Base-by-base conservation (phyloP, 92 coral and sea anemone species). In the Montipora capitata region DNA sequence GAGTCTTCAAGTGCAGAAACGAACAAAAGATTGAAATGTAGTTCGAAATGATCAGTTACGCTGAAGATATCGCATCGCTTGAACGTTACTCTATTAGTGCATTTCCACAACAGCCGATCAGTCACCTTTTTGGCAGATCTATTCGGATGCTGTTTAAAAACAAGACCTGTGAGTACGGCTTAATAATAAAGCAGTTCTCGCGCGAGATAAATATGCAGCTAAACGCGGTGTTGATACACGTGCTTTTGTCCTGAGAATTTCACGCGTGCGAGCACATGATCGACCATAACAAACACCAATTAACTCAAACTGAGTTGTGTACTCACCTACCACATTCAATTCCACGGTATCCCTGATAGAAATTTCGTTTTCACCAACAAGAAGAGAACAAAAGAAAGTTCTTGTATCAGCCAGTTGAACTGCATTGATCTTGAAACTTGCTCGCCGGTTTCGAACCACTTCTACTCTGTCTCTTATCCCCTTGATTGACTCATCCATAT, bases 281-380 rank as follows among this genome's bases (percentile, higher is more conserved):
- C 52, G 52, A 48, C 10, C 10, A 48, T 5, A 5, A 5, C 6
- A 9, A 48, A 9, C 52, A 48, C 7, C 52, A 5, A 5, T 10
- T 7, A 57, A 4, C 4, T 63, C 18, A 5, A 17, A 18, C 40
- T 20, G 35, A 27, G 35, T 48, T 10, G n/a, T 3, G 5, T 2
- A 35, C 96, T 93, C 40, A 93, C 96, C 96, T 0, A 93, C 96
- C 5, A 89, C 93, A 68, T 27, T 63, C 44, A 93, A 42, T 20
- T 54, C 35, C 10, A 93, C 96, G 10, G 10, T 41, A 0, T 86
- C 83, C 7, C 52, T 57, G 8, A n/a, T 42, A 3, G 68, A 44
- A n/a, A 5, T 72, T 41, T n/a, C 15, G 4, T 15, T 13, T 5
- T 3, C 12, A 1, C 68, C 51, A 65, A 18, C 52, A 7, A 4